Conservation (phyloP, 2,888 invertebrate genomes). For the Alsophila aescularia region DNA sequence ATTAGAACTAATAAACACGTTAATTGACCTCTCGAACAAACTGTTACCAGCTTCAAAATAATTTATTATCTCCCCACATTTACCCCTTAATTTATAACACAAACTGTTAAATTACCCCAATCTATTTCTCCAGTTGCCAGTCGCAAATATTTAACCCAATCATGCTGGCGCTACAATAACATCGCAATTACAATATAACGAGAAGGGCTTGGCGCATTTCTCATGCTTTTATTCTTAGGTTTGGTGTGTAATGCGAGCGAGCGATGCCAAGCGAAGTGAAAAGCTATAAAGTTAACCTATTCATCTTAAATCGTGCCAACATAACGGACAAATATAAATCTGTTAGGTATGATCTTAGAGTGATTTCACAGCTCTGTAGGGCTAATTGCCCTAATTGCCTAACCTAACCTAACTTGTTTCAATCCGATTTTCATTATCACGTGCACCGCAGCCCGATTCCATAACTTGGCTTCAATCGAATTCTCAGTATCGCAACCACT, state of each 20-base stretch:
- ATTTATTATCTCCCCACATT: not conserved
- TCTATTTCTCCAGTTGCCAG: slow-evolving; percentile 1
- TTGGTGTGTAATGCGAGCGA: not conserved
- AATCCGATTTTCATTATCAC: too few species aligned
- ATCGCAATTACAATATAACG: slow-evolving; percentile 1
- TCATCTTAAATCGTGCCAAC: too few species aligned
- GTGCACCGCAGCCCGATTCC: too few species aligned
- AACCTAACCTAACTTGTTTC: too few species aligned
- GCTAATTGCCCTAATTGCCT: too few species aligned
- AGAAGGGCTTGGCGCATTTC: slow-evolving; percentile 3
- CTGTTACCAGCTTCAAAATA: not conserved
- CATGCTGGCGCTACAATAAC: not conserved
- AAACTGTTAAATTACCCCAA: not conserved
- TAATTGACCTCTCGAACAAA: too few species aligned
- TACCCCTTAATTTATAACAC: slow-evolving; percentile 1
- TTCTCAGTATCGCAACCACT: too few species aligned
- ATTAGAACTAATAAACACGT: too few species aligned
- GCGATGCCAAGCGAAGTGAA: slow-evolving; percentile 1
- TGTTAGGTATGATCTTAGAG: too few species aligned
- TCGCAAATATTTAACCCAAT: slow-evolving; percentile 8
- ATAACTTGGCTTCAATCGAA: too few species aligned
- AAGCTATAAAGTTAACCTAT: not conserved
- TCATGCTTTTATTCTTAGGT: slow-evolving; percentile 3
- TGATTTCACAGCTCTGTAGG: too few species aligned
- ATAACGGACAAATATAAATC: too few species aligned